Evolutionary conservation across 1,140 invertebrate genomes (phyloP).

Genomic region (Pectinophora gossypiella): DNA sequence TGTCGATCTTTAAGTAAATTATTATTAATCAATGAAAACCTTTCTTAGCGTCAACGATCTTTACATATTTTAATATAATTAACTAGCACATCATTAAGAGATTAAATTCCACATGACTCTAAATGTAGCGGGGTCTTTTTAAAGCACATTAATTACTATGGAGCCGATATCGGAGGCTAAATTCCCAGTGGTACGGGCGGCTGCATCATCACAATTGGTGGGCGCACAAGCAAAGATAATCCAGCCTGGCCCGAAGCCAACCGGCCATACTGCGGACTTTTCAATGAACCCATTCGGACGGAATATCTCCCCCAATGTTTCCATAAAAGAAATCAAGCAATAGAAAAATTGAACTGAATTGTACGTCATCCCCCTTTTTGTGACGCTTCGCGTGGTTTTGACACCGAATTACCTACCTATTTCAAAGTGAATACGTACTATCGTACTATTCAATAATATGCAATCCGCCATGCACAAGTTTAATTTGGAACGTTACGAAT

Average conservation of each 20-base stretch:
- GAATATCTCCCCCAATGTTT: constrained; percentile 68
- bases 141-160: constrained; percentile 31
- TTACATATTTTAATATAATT: too few species aligned
- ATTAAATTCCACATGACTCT: too few species aligned
- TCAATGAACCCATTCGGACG: constrained; percentile 66
- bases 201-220: constrained; percentile 63
- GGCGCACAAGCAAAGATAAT: constrained; percentile 61
- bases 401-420: constrained; percentile 2
- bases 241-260: constrained; percentile 55
- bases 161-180: constrained; percentile 30
- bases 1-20: too few species aligned
- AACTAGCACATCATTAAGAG: too few species aligned
- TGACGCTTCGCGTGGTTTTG: neutral
- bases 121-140: constrained; percentile 5
- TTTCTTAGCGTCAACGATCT: too few species aligned
- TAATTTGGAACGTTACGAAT: too few species aligned
- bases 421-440: neutral
- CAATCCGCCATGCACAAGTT: too few species aligned
- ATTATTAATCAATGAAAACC: too few species aligned
- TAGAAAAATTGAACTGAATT: constrained; percentile 53
- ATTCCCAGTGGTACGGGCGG: constrained; percentile 24
- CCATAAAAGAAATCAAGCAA: constrained; percentile 64
- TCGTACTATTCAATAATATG: too few species aligned
- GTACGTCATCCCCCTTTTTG: constrained; percentile 10
- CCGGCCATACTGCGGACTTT: constrained; percentile 68